Base-by-base conservation (phyloP, 2,888 invertebrate species). In the Cistogaster globosa region DNA sequence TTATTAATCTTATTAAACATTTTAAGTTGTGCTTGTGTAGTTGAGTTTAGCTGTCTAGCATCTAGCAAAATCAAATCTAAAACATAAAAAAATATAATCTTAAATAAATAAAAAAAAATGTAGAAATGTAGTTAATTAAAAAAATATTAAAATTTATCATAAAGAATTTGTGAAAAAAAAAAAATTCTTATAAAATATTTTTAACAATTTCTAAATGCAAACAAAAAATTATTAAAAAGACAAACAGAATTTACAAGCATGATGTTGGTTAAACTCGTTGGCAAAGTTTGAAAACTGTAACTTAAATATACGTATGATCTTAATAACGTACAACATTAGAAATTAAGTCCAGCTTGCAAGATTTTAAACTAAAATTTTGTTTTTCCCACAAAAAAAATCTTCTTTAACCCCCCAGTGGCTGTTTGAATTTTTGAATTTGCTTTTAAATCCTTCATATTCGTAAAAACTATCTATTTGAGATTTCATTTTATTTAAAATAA, bases 1-100 rank as follows among this genome's bases (percentile, higher is more conserved):
- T 72, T 77, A 57, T 74, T 76, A 76, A 18, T 26, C 32, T 81
- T 81, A 63, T 63, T 55, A 63, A 14, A 55, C 53, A 53, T 78
- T 88, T 88, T 80, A 65, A 74, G 72, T 86, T 80, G 72, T 83
- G 86, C 83, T 83, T 86, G 83, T 86, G 83, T 83, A 86, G 83
- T 80, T 86, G 58, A 87, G 86, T 89, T 86, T 76, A 67, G 60
- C 71, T 81, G 80, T 83, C 83, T 69, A 84, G 81, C 76, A 86
- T 87, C 78, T 84, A 87, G 87, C 86, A 82, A 86, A 87, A 86
- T 80, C 8, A 76, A 84, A 84, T 84, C 78, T 48, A 80, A 75
- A 86, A 82, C 74, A 86, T 67, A 69, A 68, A 51, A 65, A 78
- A 51, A 58, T 18, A 79, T 76, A 65, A 75, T 80, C 81, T 72